Evolutionary conservation across 2,888 invertebrate species (phyloP).

Genomic region (Ecliptopera silaceata): DNA sequence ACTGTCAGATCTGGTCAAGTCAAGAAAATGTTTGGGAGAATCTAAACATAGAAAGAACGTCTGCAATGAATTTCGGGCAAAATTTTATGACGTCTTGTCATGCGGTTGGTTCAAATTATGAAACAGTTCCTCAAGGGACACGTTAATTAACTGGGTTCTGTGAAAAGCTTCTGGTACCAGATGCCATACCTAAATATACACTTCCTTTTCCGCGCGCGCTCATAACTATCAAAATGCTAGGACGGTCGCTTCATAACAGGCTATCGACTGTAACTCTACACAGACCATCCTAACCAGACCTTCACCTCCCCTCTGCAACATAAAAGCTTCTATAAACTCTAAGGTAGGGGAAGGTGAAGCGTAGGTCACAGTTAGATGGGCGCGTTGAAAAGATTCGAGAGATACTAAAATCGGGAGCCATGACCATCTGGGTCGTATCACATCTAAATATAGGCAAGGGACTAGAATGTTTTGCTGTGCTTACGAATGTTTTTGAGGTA

Average conservation of each 20-base stretch:
- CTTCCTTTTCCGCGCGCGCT: slow-evolving; percentile 77
- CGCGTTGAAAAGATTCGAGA: slow-evolving; percentile 70
- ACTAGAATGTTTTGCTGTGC: slow-evolving; percentile 71
- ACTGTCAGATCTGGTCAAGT: neutral
- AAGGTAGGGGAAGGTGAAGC: slow-evolving; percentile 54
- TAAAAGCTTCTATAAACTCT: slow-evolving; percentile 48
- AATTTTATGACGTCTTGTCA: slow-evolving; percentile 58
- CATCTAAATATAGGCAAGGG: slow-evolving; percentile 74
- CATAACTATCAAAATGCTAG: slow-evolving; percentile 78
- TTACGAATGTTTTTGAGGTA: slow-evolving; percentile 60
- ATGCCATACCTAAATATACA: slow-evolving; percentile 79
- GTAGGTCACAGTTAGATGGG: slow-evolving; percentile 60
- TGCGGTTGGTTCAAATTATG: slow-evolving; percentile 63
- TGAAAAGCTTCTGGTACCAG: slow-evolving; percentile 72
- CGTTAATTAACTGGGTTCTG: slow-evolving; percentile 77
- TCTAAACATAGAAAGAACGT: slow-evolving; percentile 37
- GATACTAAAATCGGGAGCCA: slow-evolving; percentile 77
- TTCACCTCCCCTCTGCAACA: slow-evolving; percentile 47
- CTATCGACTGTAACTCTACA: slow-evolving; percentile 70
- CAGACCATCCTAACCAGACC: slow-evolving; percentile 57
- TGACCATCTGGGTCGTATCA: slow-evolving; percentile 80
- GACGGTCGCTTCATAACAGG: slow-evolving; percentile 71
- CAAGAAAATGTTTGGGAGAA: slow-evolving; percentile 9
- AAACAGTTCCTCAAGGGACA: slow-evolving; percentile 66
- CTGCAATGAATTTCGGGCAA: slow-evolving; percentile 47